phyloP scores from a whole-genome alignment of 2,888 invertebrate species.

The Andrena fulva region DNA sequence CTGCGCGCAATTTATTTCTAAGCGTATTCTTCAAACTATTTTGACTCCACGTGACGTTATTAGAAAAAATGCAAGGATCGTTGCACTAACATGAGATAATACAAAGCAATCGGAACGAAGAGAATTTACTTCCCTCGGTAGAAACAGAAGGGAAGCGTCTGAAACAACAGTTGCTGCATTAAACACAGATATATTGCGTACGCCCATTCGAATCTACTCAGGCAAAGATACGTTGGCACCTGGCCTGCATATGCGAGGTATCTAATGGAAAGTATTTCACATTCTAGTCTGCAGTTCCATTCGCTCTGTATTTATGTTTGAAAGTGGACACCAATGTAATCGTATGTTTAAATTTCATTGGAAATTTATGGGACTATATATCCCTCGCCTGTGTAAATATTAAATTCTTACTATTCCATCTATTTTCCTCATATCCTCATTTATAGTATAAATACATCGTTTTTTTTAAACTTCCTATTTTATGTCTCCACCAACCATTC shows the following conservation, averaged over 20 bases:
- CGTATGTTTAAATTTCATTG: background rate
- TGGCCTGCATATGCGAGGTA: conserved; percentile 35
- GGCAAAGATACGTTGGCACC: conserved; percentile 36
- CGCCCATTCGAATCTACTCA: background rate
- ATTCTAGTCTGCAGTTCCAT: background rate
- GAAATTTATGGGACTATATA: background rate
- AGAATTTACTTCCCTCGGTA: background rate
- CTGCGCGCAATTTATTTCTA: too few species aligned
- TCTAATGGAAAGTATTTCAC: conserved; percentile 33
- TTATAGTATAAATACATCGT: too few species aligned
- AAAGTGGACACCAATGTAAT: background rate
- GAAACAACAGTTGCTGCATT: background rate
- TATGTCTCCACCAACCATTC: too few species aligned
- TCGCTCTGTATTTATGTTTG: background rate
- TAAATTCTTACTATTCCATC: too few species aligned
- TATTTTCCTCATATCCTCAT: too few species aligned
- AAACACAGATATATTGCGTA: conserved; percentile 3
- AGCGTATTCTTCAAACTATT: background rate
- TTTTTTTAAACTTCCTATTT: too few species aligned
- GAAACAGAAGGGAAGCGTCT: background rate
- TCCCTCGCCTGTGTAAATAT: background rate
- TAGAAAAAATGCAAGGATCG: background rate
- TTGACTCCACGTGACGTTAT: background rate
- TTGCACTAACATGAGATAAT: background rate
- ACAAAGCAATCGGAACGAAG: background rate